A percentile compares a stretch with the other conserved stretches of the same genome.
Evolutionary conservation across 1,140 invertebrate genomes (phyloP).

Genomic region (Caligus rogercresseyi): DNA sequence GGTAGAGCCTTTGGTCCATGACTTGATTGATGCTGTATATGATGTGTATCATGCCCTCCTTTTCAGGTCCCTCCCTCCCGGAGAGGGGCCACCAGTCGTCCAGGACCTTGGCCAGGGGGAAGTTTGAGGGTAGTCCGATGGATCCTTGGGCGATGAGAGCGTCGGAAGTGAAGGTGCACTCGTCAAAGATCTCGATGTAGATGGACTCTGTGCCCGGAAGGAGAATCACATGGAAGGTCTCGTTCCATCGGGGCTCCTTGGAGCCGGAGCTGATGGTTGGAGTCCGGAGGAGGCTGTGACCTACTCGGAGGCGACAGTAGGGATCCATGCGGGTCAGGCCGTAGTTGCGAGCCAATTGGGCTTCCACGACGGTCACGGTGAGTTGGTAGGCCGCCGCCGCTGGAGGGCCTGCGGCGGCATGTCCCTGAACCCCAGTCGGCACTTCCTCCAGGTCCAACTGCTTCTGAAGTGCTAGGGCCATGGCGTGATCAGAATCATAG

Average conservation of each 20-base stretch:
- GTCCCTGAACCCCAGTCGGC: background rate
- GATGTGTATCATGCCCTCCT: slow-evolving; percentile 59
- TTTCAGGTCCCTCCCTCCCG: slow-evolving; percentile 77
- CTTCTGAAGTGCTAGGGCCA: slow-evolving; percentile 18
- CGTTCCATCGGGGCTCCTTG: slow-evolving; percentile 89
- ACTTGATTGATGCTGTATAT: slow-evolving; percentile 24
- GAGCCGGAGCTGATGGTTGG: slow-evolving; percentile 72
- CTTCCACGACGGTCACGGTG: slow-evolving; percentile 17
- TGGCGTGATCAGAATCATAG: slow-evolving; percentile 5
- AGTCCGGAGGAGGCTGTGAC: slow-evolving; percentile 83
- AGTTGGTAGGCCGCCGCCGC: background rate
- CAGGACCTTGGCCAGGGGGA: slow-evolving; percentile 59
- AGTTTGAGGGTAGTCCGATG: slow-evolving; percentile 10
- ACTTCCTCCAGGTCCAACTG: slow-evolving; percentile 13
- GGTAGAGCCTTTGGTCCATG: background rate
- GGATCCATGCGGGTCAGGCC: slow-evolving; percentile 90
- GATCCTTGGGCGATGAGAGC: slow-evolving; percentile 19
- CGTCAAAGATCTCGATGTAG: slow-evolving; percentile 87
- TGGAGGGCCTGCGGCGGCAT: background rate
- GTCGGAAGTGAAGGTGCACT: slow-evolving; percentile 63
- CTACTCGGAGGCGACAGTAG: slow-evolving; percentile 74
- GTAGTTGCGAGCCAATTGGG: slow-evolving; percentile 47
- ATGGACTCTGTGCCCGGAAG: slow-evolving; percentile 59
- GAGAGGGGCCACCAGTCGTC: slow-evolving; percentile 84
- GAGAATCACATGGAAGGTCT: slow-evolving; percentile 65